Base-by-base conservation (phyloP, 2,888 invertebrate genomes). In the Diaprepes abbreviatus region DNA sequence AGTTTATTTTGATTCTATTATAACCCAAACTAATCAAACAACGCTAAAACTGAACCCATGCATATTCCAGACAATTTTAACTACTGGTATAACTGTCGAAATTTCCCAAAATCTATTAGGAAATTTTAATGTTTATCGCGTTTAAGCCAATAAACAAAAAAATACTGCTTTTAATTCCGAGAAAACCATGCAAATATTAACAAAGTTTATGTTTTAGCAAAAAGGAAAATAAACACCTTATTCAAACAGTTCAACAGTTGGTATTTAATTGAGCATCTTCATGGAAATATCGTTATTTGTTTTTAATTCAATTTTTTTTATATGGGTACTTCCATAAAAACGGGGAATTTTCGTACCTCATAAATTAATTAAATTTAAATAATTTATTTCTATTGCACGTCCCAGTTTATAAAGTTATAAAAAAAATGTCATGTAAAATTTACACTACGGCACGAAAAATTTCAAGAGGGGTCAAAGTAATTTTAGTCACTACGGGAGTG, bases 221-320 rank as follows among this genome's bases (percentile, higher is more conserved):
- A 28, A 28, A 28, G 9, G 31, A 28, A 50, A 50, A 50, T 50
- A 50, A 50, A 50, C 28, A 50, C 48, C 28, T 50, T 28, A 50
- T 14, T 50, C 43, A 28, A 50, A 50, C 28, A 50, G 24, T 28
- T 50, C n/a, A 50, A 50, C 48, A 50, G 48, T 28, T 50, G 48
- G 48, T 28, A 50, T 28, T 50, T 50, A 50, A 50, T 50, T 50
- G 48, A 50, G 14, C 48, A 28, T 50, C 48, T 50, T 50, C 48
- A 50, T 28, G 48, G 48, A 50, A 50, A 24, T 14, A 12, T 50
- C 14, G 14, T 50, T 28, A 50, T 28, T 50, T 50, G 48, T 50
- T 50, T 50, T 50, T 50, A 50, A 50, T 50, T 50, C 28, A 50
- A n/a, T 28, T 50, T 50, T 28, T 12, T 28, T 50, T 48, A 9